Base-by-base conservation (phyloP, 2,888 invertebrate species). In the Frankliniella fusca region DNA sequence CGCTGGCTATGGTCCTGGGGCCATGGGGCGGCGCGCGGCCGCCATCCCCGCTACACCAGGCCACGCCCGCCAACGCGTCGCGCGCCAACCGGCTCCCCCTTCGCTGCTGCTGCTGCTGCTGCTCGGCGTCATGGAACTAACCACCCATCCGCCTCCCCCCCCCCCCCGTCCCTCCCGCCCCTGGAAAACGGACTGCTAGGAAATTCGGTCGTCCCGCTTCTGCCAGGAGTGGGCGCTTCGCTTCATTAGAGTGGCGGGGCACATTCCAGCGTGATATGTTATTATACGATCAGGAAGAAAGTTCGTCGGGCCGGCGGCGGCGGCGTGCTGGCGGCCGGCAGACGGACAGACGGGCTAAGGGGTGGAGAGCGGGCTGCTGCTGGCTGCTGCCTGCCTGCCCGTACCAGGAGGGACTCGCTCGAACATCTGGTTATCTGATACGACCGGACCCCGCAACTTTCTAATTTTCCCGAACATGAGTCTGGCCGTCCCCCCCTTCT, bases 381-480 rank as follows among this genome's bases (percentile, higher is more conserved):
- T 27, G 70, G 27, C 23, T 9, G 70, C 70, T 23, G 70, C 23
- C 23, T 23, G 27, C 27, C 70, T 8, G 27, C 23, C 70, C 23
- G 9, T 23, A 12, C 70, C 70, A 12, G 27, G 70, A 9, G 23
- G 70, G n/a, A 70, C n/a, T 70, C 23, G 70, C 70, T 70, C 70
- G 18, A 54, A 70, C 70, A 70, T 70, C 70, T 70, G 70, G 23
- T 70, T 23, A 70, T 70, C 70, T 70, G 70, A 76, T 76, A 76
- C 70, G 61, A 18, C 61, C 61, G 61, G 61, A 61, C 61, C 70
- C 27, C 23, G 70, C 70, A 76, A 23, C 70, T 76, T 76, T 76
- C 70, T 76, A 76, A 76, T 76, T 76, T 76, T 76, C 70, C 70
- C 70, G 70, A 76, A 76, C 70, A 54, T 54, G 54, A 54, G 54